Evolutionary conservation across 2,888 invertebrate species (phyloP).

Genomic region (Nephrotoma appendiculata): DNA sequence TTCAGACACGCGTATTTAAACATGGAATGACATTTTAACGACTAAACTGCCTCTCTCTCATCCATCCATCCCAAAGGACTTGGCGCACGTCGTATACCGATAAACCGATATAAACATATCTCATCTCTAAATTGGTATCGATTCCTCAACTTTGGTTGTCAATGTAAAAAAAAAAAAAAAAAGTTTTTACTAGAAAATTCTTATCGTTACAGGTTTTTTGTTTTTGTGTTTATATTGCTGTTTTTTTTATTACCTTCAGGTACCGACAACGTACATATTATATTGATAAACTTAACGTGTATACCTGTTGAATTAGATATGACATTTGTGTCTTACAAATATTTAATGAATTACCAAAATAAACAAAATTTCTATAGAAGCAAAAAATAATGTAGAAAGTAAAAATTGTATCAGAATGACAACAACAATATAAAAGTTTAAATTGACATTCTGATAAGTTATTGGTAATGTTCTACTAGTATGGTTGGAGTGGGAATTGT

Average conservation of each 20-base stretch:
- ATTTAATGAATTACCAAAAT: neutral
- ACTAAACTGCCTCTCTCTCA: neutral
- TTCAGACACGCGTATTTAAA: neutral
- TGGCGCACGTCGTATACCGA: neutral
- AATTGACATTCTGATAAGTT: neutral
- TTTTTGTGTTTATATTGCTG: neutral
- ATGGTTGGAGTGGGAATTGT: too few species aligned
- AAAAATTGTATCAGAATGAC: neutral
- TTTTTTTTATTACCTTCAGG: neutral
- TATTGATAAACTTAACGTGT: neutral
- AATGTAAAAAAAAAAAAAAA: neutral
- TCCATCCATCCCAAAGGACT: neutral
- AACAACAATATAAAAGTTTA: neutral
- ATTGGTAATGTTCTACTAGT: too few species aligned
- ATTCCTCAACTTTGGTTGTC: neutral
- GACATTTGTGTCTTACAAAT: neutral
- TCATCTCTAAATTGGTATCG: neutral
- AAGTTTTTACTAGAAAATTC: neutral
- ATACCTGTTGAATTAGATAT: neutral
- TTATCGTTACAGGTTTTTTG: neutral
- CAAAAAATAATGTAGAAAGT: neutral
- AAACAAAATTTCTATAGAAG: neutral
- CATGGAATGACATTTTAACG: neutral
- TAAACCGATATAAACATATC: neutral
- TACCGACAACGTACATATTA: neutral